phyloP scores from a whole-genome alignment of 1,140 invertebrate genomes.

The Anastatus disparis region DNA sequence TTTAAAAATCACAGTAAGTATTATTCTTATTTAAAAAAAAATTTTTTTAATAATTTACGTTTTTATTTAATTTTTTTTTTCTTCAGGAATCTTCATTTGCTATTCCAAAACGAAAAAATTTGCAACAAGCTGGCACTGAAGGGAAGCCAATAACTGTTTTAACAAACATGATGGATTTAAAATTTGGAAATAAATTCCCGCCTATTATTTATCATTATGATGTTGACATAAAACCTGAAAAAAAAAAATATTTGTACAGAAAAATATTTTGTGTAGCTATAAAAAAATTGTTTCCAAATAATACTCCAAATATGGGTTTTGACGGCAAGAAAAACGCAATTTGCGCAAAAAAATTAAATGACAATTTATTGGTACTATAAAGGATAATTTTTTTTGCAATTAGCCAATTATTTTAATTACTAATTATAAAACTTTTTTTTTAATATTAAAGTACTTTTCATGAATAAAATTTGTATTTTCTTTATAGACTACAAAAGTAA shows the following conservation, averaged over 20 bases:
- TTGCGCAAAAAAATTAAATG: constrained; percentile 46
- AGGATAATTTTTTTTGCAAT: background rate
- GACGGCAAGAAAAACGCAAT: constrained; percentile 79
- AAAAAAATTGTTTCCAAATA: constrained; percentile 46
- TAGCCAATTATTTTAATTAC: background rate
- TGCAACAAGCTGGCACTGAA: constrained; percentile 55
- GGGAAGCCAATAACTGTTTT: constrained; percentile 65
- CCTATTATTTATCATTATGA: constrained; percentile 67
- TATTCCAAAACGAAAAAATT: too few species aligned
- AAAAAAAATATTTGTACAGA: constrained; percentile 64
- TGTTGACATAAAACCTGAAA: constrained; percentile 65
- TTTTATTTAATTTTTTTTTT: too few species aligned
- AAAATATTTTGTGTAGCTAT: constrained; percentile 53
- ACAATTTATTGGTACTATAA: too few species aligned
- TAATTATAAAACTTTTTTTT: background rate
- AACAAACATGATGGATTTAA: constrained; percentile 70
- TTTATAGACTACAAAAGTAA: constrained; percentile 1
- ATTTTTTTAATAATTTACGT: too few species aligned
- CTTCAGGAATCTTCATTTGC: too few species aligned
- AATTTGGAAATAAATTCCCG: constrained; percentile 61
- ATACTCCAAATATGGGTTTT: constrained; percentile 70
- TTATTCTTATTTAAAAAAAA: too few species aligned
- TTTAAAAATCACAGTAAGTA: too few species aligned
- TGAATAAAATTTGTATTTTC: background rate
- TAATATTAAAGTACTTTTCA: background rate